Conservation (phyloP, 2,888 invertebrate species). For the Agriopis aurantiaria region DNA sequence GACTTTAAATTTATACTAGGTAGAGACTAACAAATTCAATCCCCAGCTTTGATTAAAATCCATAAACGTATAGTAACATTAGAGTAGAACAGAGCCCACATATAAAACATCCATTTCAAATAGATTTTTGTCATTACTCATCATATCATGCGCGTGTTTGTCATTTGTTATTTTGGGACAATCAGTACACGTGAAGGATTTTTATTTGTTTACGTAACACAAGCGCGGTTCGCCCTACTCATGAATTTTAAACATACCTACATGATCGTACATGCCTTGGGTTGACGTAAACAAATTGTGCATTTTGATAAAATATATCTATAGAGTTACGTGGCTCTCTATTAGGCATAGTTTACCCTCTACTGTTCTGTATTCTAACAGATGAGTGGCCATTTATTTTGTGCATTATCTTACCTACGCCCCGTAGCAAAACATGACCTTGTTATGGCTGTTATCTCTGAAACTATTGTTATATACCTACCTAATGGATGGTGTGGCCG, state of each 20-base stretch:
- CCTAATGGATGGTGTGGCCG: not conserved
- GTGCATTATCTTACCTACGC: slow-evolving; percentile 9
- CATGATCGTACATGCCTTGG: slow-evolving; percentile 1
- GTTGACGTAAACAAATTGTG: slow-evolving; percentile 32
- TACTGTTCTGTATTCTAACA: slow-evolving; percentile 14
- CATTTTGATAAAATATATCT: slow-evolving; percentile 32
- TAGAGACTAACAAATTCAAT: too few species aligned
- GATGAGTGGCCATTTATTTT: slow-evolving; percentile 15
- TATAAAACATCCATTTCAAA: not conserved
- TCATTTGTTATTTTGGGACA: slow-evolving; percentile 18
- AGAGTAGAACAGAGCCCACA: too few species aligned
- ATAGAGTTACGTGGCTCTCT: slow-evolving; percentile 3
- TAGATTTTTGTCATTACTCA: not conserved
- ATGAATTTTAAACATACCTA: slow-evolving; percentile 24
- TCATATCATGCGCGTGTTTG: not conserved
- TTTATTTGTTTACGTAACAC: slow-evolving; percentile 21
- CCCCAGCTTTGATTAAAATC: too few species aligned
- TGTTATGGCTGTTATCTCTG: slow-evolving; percentile 16
- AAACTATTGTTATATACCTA: not conserved
- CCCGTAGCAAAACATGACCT: slow-evolving; percentile 10
- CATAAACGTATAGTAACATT: too few species aligned
- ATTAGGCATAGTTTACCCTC: slow-evolving; percentile 17
- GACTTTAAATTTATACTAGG: not conserved
- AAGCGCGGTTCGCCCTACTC: slow-evolving; percentile 1
- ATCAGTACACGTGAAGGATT: slow-evolving; percentile 6